Conservation (phyloP, 2,888 invertebrate genomes). For the Sthenelais limicola region DNA sequence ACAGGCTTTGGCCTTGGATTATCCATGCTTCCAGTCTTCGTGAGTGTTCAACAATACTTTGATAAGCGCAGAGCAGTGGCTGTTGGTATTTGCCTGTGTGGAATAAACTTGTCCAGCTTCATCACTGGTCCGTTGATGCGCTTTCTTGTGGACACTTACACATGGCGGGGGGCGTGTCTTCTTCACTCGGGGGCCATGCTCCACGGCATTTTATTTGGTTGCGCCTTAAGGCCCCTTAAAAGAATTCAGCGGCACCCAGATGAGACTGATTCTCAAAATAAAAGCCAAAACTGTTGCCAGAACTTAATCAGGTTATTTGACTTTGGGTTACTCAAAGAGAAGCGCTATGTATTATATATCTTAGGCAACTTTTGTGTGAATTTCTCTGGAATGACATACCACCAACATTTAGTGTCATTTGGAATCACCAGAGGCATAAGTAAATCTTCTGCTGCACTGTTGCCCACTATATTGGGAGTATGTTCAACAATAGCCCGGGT, state of each 20-base stretch:
- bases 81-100: slow-evolving; percentile 39
- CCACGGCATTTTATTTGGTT: neutral
- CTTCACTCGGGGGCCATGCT: slow-evolving; percentile 33
- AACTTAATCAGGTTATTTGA: slow-evolving; percentile 39
- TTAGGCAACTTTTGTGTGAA: slow-evolving; percentile 42
- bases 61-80: slow-evolving; percentile 47
- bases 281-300: neutral
- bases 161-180: slow-evolving; percentile 46
- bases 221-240: slow-evolving; percentile 14
- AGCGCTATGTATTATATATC: slow-evolving; percentile 46
- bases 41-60: slow-evolving; percentile 48
- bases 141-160: slow-evolving; percentile 43
- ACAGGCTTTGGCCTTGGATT: slow-evolving; percentile 39
- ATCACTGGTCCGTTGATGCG: slow-evolving; percentile 42
- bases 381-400: slow-evolving; percentile 47
- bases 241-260: too few species aligned
- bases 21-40: slow-evolving; percentile 38
- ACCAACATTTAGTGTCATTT: slow-evolving; percentile 39
- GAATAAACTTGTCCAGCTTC: slow-evolving; percentile 46
- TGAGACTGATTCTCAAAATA: too few species aligned
- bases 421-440: neutral
- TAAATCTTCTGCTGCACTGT: slow-evolving; percentile 39
- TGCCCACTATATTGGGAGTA: slow-evolving; percentile 48
- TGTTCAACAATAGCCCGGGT: slow-evolving; percentile 44
- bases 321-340: slow-evolving; percentile 44